Conservation (phyloP, 2,113 vertebrate species). For the Spheniscus mendiculus region DNA sequence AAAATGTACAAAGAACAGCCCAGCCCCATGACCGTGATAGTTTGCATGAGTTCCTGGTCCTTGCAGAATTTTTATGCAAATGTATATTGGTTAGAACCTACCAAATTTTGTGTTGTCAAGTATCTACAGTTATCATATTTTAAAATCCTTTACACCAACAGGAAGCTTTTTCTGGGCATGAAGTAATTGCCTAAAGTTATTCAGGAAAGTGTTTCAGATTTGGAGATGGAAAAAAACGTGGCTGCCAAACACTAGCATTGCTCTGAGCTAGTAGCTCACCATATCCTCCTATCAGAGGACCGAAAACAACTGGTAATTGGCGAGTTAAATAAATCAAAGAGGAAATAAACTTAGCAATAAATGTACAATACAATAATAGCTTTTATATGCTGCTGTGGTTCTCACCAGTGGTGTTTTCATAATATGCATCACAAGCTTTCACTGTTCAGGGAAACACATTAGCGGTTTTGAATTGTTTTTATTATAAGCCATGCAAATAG, state of each 20-base stretch:
- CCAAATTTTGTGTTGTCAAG: neutral
- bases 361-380: slow-evolving; percentile 12
- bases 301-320: slow-evolving; percentile 9
- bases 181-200: neutral
- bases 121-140: neutral
- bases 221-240: neutral
- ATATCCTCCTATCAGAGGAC: neutral
- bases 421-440: slow-evolving; percentile 34
- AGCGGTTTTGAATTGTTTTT: slow-evolving; percentile 35
- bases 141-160: neutral
- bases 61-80: neutral
- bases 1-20: neutral
- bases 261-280: neutral
- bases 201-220: neutral
- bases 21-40: rapidly evolving
- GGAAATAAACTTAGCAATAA: slow-evolving; percentile 42
- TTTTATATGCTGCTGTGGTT: slow-evolving; percentile 41
- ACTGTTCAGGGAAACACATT: slow-evolving; percentile 29
- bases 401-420: slow-evolving; percentile 43
- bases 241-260: neutral
- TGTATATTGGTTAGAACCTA: neutral
- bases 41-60: neutral
- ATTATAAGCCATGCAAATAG: slow-evolving; percentile 22
- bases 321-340: slow-evolving; percentile 39
- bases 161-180: neutral